Evolutionary conservation across 2,888 invertebrate species (phyloP).

Genomic region (Cinara cedri): DNA sequence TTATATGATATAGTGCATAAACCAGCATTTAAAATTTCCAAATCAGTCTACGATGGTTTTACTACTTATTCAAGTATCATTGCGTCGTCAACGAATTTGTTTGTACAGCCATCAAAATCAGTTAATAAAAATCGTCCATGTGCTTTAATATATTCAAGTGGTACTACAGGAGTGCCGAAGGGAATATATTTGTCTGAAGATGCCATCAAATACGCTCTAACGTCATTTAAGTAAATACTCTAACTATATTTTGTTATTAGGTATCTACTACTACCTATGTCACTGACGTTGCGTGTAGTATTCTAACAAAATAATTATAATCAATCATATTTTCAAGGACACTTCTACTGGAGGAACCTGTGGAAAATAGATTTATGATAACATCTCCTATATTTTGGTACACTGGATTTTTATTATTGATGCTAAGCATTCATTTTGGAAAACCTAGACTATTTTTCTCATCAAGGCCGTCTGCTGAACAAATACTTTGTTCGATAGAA

Average conservation of each 20-base stretch:
- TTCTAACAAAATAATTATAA: background rate
- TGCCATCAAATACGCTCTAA: background rate
- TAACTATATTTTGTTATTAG: background rate
- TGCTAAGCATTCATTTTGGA: conserved; percentile 15
- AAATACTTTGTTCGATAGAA: conserved; percentile 11
- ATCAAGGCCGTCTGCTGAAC: background rate
- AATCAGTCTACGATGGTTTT: background rate
- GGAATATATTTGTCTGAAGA: conserved; percentile 30
- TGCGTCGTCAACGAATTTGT: background rate
- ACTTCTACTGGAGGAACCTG: conserved; percentile 5
- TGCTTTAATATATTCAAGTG: conserved; percentile 25
- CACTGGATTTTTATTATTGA: background rate
- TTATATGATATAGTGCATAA: background rate
- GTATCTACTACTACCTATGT: no score
- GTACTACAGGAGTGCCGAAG: conserved; percentile 21
- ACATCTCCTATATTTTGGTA: conserved; percentile 32
- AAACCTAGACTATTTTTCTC: conserved; percentile 42
- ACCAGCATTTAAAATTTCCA: conserved; percentile 12
- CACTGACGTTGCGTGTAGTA: no score
- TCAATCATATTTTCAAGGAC: background rate
- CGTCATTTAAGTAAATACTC: background rate
- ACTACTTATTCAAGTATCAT: background rate
- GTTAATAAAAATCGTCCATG: background rate
- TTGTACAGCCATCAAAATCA: background rate
- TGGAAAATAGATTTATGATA: conserved; percentile 15